Evolutionary conservation across 2,888 invertebrate genomes (phyloP), one percentile per base, ranked within the genome.

Genomic region (Amphimallon solstitiale): DNA sequence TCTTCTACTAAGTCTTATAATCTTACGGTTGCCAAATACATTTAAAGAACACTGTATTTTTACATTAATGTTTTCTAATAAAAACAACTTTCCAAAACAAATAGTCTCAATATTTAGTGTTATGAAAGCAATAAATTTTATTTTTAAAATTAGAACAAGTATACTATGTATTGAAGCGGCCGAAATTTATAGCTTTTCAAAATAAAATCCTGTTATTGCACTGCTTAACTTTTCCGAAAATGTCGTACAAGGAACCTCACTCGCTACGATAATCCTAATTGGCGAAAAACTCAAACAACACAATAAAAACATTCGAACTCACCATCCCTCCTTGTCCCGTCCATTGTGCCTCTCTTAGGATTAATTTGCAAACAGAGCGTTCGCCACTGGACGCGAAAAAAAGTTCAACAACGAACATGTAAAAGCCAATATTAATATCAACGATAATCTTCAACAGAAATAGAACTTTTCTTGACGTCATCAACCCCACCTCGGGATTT

Each of bases 401-500:
- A 56, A 56, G 56, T 56, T 40, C 23, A 40, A 15, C 19, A 14
- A 14, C 21, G 37, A 19, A 56, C 35, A 21, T 46, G 46, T 37
- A 35, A 64, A 45, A 45, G 46, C 45, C 46, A 46, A 46, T 64
- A 56, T 56, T 64, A 56, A 48, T 64, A 64, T 56, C 54, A 45
- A 45, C 63, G 45, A 43, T 64, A 64, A 46, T 54, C 46, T 64
- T 21, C 64, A 38, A 43, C 51, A 38, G 64, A 56, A 64, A 54
- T 37, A 37, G 46, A 64, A 46, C 38, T 34, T 29, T 19, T 35
- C 56, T 43, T 56, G 64, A 64, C 64, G 64, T 64, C 64, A 64
- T 46, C 45, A 45, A 64, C 64, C 64, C 64, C 64, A 64, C 64
- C 56, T 46, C 37, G 10, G 38, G 34, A 34, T 64, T 64, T 64